Evolutionary conservation across 2,113 vertebrate genomes (phyloP), one percentile per base, ranked within the genome.

Genomic region (Origma solitaria): DNA sequence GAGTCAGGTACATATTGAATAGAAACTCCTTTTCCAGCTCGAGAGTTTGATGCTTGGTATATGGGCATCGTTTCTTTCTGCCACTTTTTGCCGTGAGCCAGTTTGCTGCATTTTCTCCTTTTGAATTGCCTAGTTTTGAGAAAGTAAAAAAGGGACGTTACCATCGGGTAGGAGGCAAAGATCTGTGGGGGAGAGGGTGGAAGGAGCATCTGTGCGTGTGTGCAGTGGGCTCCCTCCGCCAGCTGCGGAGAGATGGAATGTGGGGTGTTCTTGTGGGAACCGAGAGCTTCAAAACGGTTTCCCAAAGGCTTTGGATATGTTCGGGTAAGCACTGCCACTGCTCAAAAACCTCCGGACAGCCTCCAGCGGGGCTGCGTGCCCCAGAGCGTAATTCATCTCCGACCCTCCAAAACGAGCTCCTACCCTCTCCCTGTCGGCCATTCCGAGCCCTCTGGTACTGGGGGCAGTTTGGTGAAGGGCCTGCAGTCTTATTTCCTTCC

Each of bases 1-100:
- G 98, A 97, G 99, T 99, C 98, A 99, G 99, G 99, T 99, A 99
- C 99, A 99, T 99, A 98, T 99, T 99, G 98, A 99, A 99, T 69
- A 99, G 99, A 96, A 99, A 99, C 97, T 99, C 99, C 97, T 99
- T 99, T 98, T 99, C 99, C 98, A 99, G 98, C 98, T 99, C 99
- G 97, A 99, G 98, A 87, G 99, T 99, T 98, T 99, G 99, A 97
- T 99, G 99, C 98, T 99, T 99, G 95, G 99, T 99, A 97, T 99
- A 99, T 19, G 99, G 99, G 94, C 99, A 99, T 44, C 99, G 98
- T 97, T 99, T 99, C 98, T 99, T 99, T 83, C 99, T 97, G 95
- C 99, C 99, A 96, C 99, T 99, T 98, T 99, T 99, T 49, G 99
- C 99, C 49, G 99, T 99, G 85, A 99, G 98, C 99, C 99, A 99